Evolutionary conservation across 2,888 invertebrate species (phyloP), one percentile per base, ranked within the genome.

Genomic region (Pollenia labialis): DNA sequence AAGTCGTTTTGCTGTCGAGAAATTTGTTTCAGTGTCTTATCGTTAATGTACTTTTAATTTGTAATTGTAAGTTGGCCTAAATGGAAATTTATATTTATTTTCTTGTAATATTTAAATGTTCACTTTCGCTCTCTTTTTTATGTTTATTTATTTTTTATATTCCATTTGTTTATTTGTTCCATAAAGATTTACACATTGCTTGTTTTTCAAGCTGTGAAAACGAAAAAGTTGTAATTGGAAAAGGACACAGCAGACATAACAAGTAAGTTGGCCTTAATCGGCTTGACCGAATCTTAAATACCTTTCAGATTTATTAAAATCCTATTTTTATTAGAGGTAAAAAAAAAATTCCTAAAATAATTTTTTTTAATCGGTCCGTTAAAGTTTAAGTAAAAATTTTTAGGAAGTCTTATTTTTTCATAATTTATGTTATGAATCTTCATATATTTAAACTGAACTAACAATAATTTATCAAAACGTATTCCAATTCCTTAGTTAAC

Each of bases 11-110:
- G 66, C 52, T 75, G 44, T 52, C 9, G 62, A 48, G 16, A 60
- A 72, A 72, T 72, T 66, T 81, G 60, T 68, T 75, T 58, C 44
- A 18, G 58, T 52, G 66, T 46, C 81, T 81, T 81, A 81, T 81
- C 81, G 81, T 46, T 69, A 81, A 81, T 81, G 81, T 81, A 81
- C 81, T 69, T 81, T 81, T 81, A 81, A 81, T 81, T 81, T 74
- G 81, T 81, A 81, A 81, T 81, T 81, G 72, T 81, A 81, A 81
- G 81, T 81, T 75, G 74, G 52, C 69, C 75, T 81, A 75, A 81
- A 81, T 81, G 81, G 69, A 81, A 81, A 81, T 75, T 81, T 75
- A 75, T 75, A 69, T 81, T 81, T 81, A 75, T 81, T 75, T 81
- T 74, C 74, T 58, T 60, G 48, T 75, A 69, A 69, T 69, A 69